These are phyloP conservation scores for Echinops telfairi DNA, from an alignment of 2,113 vertebrate species.

Conservation along the genomic window DNA sequence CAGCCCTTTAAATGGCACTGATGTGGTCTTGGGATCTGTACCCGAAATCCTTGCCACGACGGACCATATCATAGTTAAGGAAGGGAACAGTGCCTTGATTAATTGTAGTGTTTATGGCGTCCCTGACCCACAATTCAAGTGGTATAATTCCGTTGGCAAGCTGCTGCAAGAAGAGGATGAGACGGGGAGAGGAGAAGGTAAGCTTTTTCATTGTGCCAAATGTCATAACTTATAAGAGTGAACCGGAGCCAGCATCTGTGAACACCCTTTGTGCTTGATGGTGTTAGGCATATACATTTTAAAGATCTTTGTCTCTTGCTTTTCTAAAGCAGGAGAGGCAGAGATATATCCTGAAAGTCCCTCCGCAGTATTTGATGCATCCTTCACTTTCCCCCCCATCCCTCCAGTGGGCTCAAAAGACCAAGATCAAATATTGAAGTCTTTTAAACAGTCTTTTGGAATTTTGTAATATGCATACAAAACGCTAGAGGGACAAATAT, in stretches of 20 bases:
- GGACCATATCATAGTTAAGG: conserved; percentile 95
- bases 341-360: neutral
- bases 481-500: neutral
- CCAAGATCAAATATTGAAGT: conserved; percentile 25
- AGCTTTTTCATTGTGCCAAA: neutral
- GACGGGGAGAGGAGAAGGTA: conserved; percentile 84
- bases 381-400: neutral
- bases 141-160: conserved; percentile 95
- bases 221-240: neutral
- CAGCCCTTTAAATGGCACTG: conserved; percentile 86
- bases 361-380: neutral
- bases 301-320: conserved; percentile 20
- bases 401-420: conserved; percentile 17
- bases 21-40: conserved; percentile 84
- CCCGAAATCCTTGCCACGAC: conserved; percentile 88
- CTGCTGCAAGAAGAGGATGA: conserved; percentile 88
- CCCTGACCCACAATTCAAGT: conserved; percentile 92
- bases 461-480: neutral
- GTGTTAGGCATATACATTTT: neutral
- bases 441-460: conserved; percentile 43
- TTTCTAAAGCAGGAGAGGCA: conserved; percentile 41
- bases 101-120: conserved; percentile 95
- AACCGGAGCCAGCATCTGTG: too few relatives aligned
- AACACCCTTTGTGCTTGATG: neutral
- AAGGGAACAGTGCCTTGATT: conserved; percentile 95